Evolutionary conservation across 2,797 vertebrate species (phyloP), one percentile per base, ranked within the genome.

Genomic region (Neosilurus mollespiculum): DNA sequence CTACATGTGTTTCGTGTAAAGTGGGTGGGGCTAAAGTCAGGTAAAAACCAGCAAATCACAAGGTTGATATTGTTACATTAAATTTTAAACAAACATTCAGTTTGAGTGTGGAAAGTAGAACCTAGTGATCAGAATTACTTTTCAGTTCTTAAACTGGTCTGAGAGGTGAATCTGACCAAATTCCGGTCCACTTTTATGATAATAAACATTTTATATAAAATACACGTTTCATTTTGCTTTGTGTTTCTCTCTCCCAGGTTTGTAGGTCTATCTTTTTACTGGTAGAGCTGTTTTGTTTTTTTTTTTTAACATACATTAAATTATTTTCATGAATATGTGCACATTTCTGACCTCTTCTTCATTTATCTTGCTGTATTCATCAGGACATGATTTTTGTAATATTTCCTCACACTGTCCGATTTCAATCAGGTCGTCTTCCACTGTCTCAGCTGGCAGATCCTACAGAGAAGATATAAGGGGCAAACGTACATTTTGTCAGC

Each of bases 401-500:
- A 99, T 95, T 72, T 96, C 96, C 79, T 97, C 96, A 87, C 91
- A 94, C 30, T 96, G 94, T 4, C 96, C 93, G 0, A 87, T 91
- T 91, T 98, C 98, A 88, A 99, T 95, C 69, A 98, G 93, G 59
- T 97, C 96, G 59, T 97, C 96, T 62, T 90, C 92, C 11, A 96
- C 90, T 34, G 95, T 93, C 85, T 95, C 94, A 54, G 26, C 22
- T 9, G 96, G 91, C 77, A 99, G 93, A 0, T 99, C 97, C 98
- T 99, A 78, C n/a, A 62, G 3, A 30, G 34, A 16, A 61, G 7
- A 85, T 10, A 80, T 9, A 26, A 78, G 10, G 7, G 18, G n/a
- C 22, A 8, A 11, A 80, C 9, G 49, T 9, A 69, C 20, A 58
- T 18, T 24, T 11, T 69, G 24, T 56, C 14, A 58, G 7, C 10